Percentiles rank a stretch among this genome's conserved stretches.
phyloP scores from a whole-genome alignment of 2,888 invertebrate genomes.

The Monoplex corrugatus region DNA sequence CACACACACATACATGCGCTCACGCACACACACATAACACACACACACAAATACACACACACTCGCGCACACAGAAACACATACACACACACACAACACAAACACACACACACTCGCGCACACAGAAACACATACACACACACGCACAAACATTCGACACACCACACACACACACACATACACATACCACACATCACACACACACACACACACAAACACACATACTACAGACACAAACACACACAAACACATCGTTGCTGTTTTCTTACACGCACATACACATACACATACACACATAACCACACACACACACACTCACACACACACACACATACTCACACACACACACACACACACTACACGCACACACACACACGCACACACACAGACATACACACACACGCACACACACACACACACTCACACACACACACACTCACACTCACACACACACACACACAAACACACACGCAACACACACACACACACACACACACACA shows the following conservation, averaged over 20 bases:
- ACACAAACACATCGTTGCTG: neutral
- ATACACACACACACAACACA: neutral
- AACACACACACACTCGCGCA: neutral
- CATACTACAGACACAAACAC: neutral
- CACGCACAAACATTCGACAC: neutral
- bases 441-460: neutral
- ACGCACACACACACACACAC: slow-evolving; percentile 17
- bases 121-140: slow-evolving; percentile 10
- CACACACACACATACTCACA: neutral
- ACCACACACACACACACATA: neutral
- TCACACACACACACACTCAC: slow-evolving; percentile 22
- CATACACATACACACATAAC: neutral
- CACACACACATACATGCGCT: neutral
- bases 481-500: too few relatives aligned
- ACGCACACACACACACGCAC: neutral
- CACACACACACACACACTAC: neutral
- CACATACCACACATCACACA: neutral
- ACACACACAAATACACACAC: neutral
- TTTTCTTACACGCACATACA: neutral
- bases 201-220: neutral
- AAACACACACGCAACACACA: too few relatives aligned
- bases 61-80: neutral
- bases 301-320: neutral
- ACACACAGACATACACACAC: neutral
- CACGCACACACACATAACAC: neutral